These are phyloP conservation scores for Morpho achilles DNA, from an alignment of 2,888 invertebrate genomes.

Conservation along the genomic window DNA sequence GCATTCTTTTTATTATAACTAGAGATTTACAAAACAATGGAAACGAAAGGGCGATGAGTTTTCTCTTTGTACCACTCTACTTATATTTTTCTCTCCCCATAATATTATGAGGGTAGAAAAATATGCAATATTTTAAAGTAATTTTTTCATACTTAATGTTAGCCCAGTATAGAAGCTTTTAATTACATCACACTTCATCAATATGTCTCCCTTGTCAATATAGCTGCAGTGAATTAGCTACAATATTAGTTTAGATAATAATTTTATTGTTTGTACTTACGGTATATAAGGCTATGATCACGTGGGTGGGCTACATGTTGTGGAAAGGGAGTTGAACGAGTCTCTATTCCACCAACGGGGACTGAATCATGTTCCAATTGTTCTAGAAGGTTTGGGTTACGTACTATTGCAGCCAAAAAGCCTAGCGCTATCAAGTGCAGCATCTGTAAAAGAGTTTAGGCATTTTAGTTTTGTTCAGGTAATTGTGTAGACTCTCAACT, in stretches of 20 bases:
- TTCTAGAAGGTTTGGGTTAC: constrained; percentile 84
- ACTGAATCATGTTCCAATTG: constrained; percentile 78
- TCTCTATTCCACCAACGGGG: constrained; percentile 81
- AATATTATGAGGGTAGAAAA: too few relatives aligned
- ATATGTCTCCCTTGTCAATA: too few relatives aligned
- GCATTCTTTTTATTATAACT: background rate
- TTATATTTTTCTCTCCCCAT: too few relatives aligned
- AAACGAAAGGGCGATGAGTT: too few relatives aligned
- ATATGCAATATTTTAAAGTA: too few relatives aligned
- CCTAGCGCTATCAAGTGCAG: constrained; percentile 87
- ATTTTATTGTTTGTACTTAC: constrained; percentile 58
- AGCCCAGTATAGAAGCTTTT: too few relatives aligned
- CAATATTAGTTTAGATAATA: too few relatives aligned
- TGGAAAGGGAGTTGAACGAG: constrained; percentile 75
- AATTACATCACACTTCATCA: too few relatives aligned
- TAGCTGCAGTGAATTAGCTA: too few relatives aligned
- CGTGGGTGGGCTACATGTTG: constrained; percentile 63
- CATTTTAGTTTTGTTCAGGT: background rate
- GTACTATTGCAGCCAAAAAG: constrained; percentile 85
- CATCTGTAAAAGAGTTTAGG: constrained; percentile 68
- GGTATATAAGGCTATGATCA: constrained; percentile 83
- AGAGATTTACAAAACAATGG: too few relatives aligned
- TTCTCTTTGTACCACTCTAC: too few relatives aligned
- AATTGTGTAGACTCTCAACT: background rate
- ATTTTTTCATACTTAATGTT: too few relatives aligned